Conservation (phyloP, 2,797 vertebrate genomes). For the Neosalanx taihuensis region DNA sequence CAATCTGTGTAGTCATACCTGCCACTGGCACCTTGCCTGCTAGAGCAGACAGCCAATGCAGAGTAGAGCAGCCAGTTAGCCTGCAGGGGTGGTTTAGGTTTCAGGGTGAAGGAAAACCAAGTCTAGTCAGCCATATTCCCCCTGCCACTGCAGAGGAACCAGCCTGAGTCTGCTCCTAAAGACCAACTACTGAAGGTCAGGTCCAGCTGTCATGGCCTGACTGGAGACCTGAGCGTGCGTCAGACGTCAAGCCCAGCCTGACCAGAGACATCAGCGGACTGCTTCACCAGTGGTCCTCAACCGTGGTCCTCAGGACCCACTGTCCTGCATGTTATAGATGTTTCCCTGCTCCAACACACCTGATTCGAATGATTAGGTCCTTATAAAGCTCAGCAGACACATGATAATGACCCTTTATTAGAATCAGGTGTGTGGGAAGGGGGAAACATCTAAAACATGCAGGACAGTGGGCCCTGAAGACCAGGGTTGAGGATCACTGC, state of each 20-base stretch:
- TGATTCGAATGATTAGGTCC: too few relatives aligned
- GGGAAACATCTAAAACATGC: too few relatives aligned
- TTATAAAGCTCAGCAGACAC: too few relatives aligned
- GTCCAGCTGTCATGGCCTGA: background rate
- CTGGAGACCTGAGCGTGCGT: background rate
- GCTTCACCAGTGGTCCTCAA: too few relatives aligned
- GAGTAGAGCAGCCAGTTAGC: background rate
- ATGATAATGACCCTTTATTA: too few relatives aligned
- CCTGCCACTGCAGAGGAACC: background rate
- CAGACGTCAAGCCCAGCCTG: background rate
- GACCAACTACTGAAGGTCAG: background rate
- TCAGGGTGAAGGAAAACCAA: slow-evolving; percentile 10
- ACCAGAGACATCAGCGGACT: background rate
- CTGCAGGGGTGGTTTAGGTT: background rate
- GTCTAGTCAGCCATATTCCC: slow-evolving; percentile 7
- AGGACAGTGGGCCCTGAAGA: too few relatives aligned
- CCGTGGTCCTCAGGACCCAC: too few relatives aligned
- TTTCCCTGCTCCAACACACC: too few relatives aligned
- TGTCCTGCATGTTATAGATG: too few relatives aligned
- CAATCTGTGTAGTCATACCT: background rate
- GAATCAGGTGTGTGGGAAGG: too few relatives aligned
- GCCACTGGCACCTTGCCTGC: background rate
- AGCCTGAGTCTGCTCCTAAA: background rate
- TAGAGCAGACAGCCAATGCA: background rate
- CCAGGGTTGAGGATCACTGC: too few relatives aligned